phyloP scores from a whole-genome alignment of 2,888 invertebrate species.

The Agonum fuliginosum region DNA sequence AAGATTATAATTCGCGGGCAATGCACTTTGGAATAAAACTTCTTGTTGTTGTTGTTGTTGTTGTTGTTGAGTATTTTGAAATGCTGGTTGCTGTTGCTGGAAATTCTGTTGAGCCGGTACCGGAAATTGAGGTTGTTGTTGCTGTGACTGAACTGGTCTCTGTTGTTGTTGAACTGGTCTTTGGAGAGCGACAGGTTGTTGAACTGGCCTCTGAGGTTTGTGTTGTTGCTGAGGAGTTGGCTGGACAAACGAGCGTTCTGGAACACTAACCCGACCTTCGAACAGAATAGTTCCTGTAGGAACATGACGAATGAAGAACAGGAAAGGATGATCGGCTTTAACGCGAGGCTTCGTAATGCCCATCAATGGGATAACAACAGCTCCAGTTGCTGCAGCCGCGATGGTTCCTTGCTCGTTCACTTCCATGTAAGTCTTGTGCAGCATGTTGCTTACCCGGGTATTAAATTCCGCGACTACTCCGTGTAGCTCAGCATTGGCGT shows the following conservation, averaged over 20 bases:
- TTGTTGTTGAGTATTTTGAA: background rate
- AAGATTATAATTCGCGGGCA: background rate
- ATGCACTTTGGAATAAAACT: background rate
- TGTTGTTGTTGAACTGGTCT: background rate
- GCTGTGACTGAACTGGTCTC: background rate
- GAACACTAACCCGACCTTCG: slow-evolving; percentile 78
- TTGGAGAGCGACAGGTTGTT: slow-evolving; percentile 4
- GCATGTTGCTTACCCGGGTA: slow-evolving; percentile 73
- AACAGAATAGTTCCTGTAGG: slow-evolving; percentile 77
- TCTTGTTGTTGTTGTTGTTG: too few relatives aligned
- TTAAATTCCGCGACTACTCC: slow-evolving; percentile 73
- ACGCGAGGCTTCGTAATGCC: slow-evolving; percentile 74
- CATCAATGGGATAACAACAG: slow-evolving; percentile 78
- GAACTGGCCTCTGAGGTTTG: background rate
- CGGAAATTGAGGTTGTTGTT: background rate
- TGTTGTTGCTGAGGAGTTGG: slow-evolving; percentile 7
- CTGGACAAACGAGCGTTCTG: slow-evolving; percentile 64
- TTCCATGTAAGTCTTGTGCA: slow-evolving; percentile 79
- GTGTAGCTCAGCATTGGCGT: slow-evolving; percentile 75
- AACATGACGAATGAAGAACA: slow-evolving; percentile 79
- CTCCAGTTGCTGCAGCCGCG: slow-evolving; percentile 79
- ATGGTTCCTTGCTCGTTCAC: slow-evolving; percentile 81
- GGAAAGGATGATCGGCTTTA: slow-evolving; percentile 78
- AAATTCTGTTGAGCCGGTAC: background rate
- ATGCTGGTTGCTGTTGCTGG: background rate